Base-by-base conservation (phyloP, 2,113 vertebrate species). In the Cavia aperea region DNA sequence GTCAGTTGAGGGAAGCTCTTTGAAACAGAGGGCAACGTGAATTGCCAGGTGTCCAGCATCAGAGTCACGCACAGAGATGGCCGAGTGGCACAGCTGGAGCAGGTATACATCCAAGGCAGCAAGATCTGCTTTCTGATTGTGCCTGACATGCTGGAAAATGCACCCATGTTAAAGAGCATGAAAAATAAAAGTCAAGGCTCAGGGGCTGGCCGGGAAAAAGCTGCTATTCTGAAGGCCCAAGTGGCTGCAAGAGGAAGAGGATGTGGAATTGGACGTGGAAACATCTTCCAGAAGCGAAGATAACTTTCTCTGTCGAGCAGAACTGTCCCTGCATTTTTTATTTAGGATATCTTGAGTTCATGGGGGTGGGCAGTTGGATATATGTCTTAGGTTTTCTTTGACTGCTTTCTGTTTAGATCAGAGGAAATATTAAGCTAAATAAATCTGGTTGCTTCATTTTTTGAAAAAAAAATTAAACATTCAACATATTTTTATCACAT, bases 101-200 rank as follows among this genome's bases (percentile, higher is more conserved):
- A 99, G 92, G 99, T 99, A 18, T 99, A 99, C 97, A 99, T 99
- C 91, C 98, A 99, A 1, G 99, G 99, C 62, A 99, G 99, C 98
- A 99, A 99, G 97, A 99, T 99, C 85, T 98, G 99, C 84, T 99
- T 99, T 93, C 98, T 99, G 58, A 99, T 99, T 86, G 96, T 99
- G 86, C 99, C 99, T 0, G 99, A 99, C 90, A 99, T 99, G 99
- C 96, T 99, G 96, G 99, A 99, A 96, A 99, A 99, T 0, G 99
- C 99, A 9, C 99, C 99, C 0, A 99, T 99, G 99, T 95, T 99
- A 62, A 99, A 99, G 97, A 99, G 99, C 95, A 99, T 99, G 99
- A 99, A 99, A 90, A 99, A 99, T 95, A 99, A 99, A 97, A 99
- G 99, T 97, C 99, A 99, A 94, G 99, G 98, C 0, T 99, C 99